Base-by-base conservation (phyloP, 1,140 invertebrate species). In the Arctopsyche grandis region DNA sequence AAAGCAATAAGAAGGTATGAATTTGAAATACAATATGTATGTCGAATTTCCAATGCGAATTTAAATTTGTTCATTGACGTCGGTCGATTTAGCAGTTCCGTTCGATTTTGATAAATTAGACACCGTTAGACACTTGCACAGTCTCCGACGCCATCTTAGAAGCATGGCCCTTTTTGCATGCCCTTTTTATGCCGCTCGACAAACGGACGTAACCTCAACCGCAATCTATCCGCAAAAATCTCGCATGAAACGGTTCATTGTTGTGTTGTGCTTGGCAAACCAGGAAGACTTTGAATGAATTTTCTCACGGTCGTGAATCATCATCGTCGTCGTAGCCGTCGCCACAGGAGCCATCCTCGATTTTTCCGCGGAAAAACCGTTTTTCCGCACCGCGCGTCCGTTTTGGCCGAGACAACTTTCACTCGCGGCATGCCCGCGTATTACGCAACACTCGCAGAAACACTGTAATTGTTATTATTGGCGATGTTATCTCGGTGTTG, bases 391-490 rank as follows among this genome's bases (percentile, higher is more conserved):
- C 29, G 29, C 3, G 1, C 29, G 29, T 38, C 7, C 7, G 29
- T 38, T 66, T 66, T 14, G 63, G 63, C 63, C 63, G 19, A 66
- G 26, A 66, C 63, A 66, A 66, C 63, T 66, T 66, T 66, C 63
- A 24, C 63, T 26, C 63, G 63, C 9, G 10, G 22, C 22, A 24
- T 26, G 22, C 12, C 26, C 24, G 22, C 24, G 63, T 26, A 66
- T 24, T 66, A 14, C 24, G 21, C 22, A 16, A 52, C 48, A 66
- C 26, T 66, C 22, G 63, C 24, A 66, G 29, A 38, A 38, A 38
- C 7, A 7, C 29, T 38, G 29, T 38, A 38, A 38, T 38, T 38
- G 29, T 38, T 38, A 66, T 66, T 66, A 66, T 66, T 66, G 24
- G 10, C 63, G 63, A 66, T 66, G 22, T 66, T 66, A 66, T 66